Evolutionary conservation across 2,888 invertebrate species (phyloP).

Genomic region (Trichopoda pennipes): DNA sequence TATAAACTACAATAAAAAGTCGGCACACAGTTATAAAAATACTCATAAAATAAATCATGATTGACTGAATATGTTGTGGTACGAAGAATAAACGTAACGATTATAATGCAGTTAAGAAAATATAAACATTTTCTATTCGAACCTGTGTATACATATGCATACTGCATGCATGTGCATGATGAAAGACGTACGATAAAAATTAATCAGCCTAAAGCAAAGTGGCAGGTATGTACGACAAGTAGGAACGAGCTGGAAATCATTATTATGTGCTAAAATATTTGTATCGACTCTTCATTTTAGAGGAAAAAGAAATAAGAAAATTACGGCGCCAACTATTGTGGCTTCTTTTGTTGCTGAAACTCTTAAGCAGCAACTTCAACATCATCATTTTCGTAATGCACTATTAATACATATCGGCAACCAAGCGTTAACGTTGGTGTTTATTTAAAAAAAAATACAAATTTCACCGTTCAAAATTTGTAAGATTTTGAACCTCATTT

Average conservation of each 20-base stretch:
- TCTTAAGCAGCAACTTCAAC: constrained; percentile 1
- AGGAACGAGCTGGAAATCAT: constrained; percentile 12
- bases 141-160: too few relatives aligned
- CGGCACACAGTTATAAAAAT: not conserved
- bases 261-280: constrained; percentile 12
- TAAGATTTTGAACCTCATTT: constrained; percentile 7
- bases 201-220: constrained; percentile 53
- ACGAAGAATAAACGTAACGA: constrained; percentile 42
- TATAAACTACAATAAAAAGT: constrained; percentile 9
- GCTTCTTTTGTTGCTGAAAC: constrained; percentile 40
- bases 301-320: constrained; percentile 36
- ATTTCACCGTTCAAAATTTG: constrained; percentile 44
- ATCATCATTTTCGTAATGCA: constrained; percentile 36
- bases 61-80: constrained; percentile 34
- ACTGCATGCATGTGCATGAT: constrained; percentile 43
- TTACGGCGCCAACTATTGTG: constrained; percentile 52
- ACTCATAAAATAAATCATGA: constrained; percentile 41
- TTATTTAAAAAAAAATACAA: constrained; percentile 7
- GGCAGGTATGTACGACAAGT: constrained; percentile 21
- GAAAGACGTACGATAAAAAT: constrained; percentile 38
- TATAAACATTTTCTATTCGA: not conserved
- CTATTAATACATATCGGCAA: constrained; percentile 24
- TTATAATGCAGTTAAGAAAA: constrained; percentile 15
- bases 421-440: constrained; percentile 38
- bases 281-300: constrained; percentile 7